phyloP scores from a whole-genome alignment of 2,113 vertebrate genomes.

The Camelus dromedarius region DNA sequence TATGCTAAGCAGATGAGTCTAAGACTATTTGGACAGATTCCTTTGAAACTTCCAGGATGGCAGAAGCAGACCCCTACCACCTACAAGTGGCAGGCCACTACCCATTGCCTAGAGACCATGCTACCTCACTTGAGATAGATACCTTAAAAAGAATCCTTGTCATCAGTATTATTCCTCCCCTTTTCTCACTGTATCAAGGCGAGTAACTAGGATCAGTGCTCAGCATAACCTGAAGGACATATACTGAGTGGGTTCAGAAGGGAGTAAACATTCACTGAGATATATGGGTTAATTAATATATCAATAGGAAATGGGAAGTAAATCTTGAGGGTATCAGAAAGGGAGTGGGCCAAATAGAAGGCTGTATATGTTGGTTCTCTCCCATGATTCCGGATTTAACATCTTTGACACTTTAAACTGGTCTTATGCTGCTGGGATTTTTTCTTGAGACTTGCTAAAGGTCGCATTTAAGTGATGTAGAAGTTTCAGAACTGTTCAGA shows the following conservation, averaged over 20 bases:
- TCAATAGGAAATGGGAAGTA: background rate
- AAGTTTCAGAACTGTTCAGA: background rate
- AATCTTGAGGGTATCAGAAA: background rate
- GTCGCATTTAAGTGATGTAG: background rate
- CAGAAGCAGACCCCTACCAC: background rate
- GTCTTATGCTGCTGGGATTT: background rate
- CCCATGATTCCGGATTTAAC: background rate
- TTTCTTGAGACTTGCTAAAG: background rate
- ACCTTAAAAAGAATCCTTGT: background rate
- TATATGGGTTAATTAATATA: background rate
- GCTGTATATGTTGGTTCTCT: background rate
- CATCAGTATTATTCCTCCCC: background rate
- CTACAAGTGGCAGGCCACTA: background rate
- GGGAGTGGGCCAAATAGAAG: background rate
- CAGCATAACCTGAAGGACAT: background rate
- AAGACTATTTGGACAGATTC: background rate
- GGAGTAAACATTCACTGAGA: background rate
- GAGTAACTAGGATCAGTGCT: background rate
- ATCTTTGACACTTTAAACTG: background rate
- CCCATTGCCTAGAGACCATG: background rate
- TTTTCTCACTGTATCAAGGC: background rate
- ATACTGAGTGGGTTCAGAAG: background rate
- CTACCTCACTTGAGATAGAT: background rate
- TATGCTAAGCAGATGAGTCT: background rate
- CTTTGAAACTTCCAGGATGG: background rate